Conservation (phyloP, 2,113 vertebrate genomes). For the Chloropsis cyanopogon region DNA sequence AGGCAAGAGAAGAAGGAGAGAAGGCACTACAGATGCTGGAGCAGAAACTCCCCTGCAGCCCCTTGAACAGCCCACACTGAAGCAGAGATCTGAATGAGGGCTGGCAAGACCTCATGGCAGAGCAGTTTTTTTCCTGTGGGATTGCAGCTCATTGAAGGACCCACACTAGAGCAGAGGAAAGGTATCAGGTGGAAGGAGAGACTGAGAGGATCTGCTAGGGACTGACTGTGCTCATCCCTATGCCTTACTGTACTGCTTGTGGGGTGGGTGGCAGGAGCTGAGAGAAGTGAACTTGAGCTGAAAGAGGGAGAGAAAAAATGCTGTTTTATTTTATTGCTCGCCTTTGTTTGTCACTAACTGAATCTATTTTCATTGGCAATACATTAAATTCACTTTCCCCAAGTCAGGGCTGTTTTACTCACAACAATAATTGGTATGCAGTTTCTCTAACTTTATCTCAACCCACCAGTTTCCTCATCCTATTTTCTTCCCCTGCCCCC, state of each 20-base stretch:
- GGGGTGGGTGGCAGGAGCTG: no score
- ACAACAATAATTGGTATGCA: not conserved
- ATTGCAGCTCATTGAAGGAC: not conserved
- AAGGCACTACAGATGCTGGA: fast-evolving
- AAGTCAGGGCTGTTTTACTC: not conserved
- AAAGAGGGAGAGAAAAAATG: not conserved
- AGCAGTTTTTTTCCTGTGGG: not conserved
- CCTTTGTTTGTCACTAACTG: not conserved
- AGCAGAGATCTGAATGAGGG: not conserved
- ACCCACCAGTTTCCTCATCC: not conserved
- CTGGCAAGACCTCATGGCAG: fast-evolving
- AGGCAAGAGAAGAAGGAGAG: not conserved
- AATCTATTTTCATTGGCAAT: not conserved
- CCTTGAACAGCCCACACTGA: not conserved
- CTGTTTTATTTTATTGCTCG: not conserved
- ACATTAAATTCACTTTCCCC: not conserved
- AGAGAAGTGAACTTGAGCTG: not conserved
- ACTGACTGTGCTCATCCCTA: not conserved
- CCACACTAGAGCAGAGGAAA: not conserved
- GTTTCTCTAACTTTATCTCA: not conserved
- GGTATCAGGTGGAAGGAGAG: not conserved
- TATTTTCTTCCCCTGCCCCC: not conserved
- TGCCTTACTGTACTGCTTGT: not conserved
- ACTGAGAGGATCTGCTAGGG: not conserved
- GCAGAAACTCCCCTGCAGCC: not conserved